phyloP scores from a whole-genome alignment of 2,888 invertebrate genomes.

The Phymatocera aterrima region DNA sequence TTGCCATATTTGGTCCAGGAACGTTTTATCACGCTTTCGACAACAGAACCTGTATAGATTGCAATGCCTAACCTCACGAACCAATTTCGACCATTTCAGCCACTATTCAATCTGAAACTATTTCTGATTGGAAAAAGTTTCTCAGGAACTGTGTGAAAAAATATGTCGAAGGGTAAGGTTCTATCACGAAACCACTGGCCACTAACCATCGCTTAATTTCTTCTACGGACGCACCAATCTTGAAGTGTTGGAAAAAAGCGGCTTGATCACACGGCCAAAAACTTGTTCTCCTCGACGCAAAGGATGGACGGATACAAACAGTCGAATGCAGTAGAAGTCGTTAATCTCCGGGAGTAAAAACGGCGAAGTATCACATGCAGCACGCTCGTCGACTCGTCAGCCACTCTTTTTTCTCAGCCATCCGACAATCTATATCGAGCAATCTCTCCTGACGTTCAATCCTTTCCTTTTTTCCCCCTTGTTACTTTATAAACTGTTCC shows the following conservation, averaged over 20 bases:
- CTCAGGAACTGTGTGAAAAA: background rate
- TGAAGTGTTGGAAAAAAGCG: background rate
- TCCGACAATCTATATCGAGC: background rate
- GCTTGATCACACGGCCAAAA: constrained; percentile 19
- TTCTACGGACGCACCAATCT: background rate
- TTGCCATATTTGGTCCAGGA: background rate
- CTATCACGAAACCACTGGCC: background rate
- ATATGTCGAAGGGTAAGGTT: background rate
- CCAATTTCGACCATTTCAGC: background rate
- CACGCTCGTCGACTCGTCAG: background rate
- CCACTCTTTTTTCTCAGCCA: background rate
- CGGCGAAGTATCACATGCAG: constrained; percentile 10
- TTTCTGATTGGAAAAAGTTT: background rate
- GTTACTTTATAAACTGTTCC: background rate
- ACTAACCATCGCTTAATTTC: background rate
- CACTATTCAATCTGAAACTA: background rate
- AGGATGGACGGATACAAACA: background rate
- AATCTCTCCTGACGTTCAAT: background rate
- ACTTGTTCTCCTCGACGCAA: background rate
- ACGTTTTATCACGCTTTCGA: background rate
- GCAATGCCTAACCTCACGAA: background rate
- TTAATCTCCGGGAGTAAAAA: constrained; percentile 24
- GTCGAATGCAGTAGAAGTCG: constrained; percentile 26
- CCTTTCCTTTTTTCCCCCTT: background rate
- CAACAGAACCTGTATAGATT: background rate